Base-by-base conservation (phyloP, 2,797 vertebrate species). In the Menidia menidia region DNA sequence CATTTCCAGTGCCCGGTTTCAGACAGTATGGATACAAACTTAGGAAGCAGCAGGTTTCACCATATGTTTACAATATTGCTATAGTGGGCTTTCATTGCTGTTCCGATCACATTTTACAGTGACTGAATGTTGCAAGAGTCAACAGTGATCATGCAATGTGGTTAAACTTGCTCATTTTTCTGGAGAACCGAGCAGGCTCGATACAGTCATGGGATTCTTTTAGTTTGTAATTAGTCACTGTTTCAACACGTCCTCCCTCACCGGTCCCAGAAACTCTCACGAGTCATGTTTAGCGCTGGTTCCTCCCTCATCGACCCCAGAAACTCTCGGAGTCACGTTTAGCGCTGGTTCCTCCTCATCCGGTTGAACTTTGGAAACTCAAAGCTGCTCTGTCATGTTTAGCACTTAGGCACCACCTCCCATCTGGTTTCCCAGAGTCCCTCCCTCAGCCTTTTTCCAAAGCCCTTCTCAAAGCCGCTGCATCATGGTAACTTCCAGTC, bases 261-360 rank as follows among this genome's bases (percentile, higher is more conserved):
- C 10, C 4, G 4, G 39, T 25, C 25, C 25, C 19, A 25, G 18
- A 75, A 86, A 73, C 18, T 15, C 70, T 44, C 80, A 35, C 25
- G 19, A 3, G 84, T 92, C 90, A 92, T 81, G 87, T 68, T 90
- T 72, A 56, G 65, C 13, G 10, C 11, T 5, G 0, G 33, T 66
- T 63, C 82, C 87, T 71, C 83, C 83, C 25, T 25, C 25, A 25
- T 2, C 2, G 25, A 2, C 25, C 25, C 25, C 19, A 25, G 18
- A 75, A 86, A 73, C 18, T 15, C 68, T 44, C 80, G 32, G 30
- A 3, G 84, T 92, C 90, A 92, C 81, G 87, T 68, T 90, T 72
- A 56, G 65, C 13, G 10, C 11, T 5, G 0, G 33, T 66, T 63
- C 82, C 87, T 71, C 83, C 83, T 48, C 2, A 1, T 2, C 59